Base-by-base conservation (phyloP, 2,113 vertebrate genomes). In the Emydura subglobosa region DNA sequence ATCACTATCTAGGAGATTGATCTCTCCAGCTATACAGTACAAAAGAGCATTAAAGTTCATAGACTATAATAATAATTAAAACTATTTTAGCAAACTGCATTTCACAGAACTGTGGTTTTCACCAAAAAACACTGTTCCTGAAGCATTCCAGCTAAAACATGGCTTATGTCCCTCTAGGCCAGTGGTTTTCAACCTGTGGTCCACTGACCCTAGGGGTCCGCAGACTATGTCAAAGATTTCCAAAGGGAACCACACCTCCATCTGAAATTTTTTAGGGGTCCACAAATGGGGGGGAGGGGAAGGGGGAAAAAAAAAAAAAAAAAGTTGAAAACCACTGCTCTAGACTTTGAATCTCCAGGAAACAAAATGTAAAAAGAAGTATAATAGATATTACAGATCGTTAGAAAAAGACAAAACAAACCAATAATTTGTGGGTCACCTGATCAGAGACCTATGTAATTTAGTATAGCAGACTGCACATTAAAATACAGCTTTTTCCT, bases 1-100 rank as follows among this genome's bases (percentile, higher is more conserved):
- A 88, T 98, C 98, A 8, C 25, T 96, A 89, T 98, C 98, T 29
- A 98, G 95, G 90, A 98, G 98, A 97, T 97, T 98, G 89, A 98
- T 94, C 47, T 98, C 98, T 90, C 94, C 98, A 93, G 98, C 98
- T 99, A 6, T 7, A 79, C n/a, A 90, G 93, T 79, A 98, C 24
- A 96, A 22, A 96, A 93, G 3, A 57, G 0, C 2, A 53, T 87
- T 84, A 86, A 80, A 80, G 85, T 1, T 79, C 10, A 78, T 0
- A 44, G 80, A 57, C 14, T 79, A 87, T 92, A 92, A 29, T 59
- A 94, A 72, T 24, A 83, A 29, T 72, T 85, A 91, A 79, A 82
- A 34, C 13, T 51, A 39, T 90, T 94, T 86, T 44, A 49, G 85
- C 51, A 87, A 19, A 24, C 81, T 87, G 39, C 14, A 49, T 14